phyloP scores from a whole-genome alignment of 1,140 invertebrate species.

The Trachelipus rathkii region DNA sequence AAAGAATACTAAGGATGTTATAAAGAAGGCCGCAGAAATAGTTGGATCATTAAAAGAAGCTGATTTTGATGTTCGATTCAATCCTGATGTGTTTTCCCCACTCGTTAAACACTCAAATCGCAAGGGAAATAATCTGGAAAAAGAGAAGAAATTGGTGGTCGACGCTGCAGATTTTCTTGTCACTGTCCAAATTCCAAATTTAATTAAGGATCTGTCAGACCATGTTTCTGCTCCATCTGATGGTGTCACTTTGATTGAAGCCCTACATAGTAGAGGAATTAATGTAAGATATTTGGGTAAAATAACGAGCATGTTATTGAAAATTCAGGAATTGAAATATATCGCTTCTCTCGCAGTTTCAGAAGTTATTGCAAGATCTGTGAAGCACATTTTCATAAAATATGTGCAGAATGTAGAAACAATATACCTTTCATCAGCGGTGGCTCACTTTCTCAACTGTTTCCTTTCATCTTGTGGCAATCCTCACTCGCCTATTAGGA shows the following conservation, averaged over 20 bases:
- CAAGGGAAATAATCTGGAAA: constrained; percentile 64
- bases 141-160: constrained; percentile 82
- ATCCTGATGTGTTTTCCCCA: constrained; percentile 94
- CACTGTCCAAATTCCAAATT: constrained; percentile 85
- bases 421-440: constrained; percentile 79
- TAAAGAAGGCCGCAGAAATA: constrained; percentile 77
- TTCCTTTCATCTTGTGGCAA: constrained; percentile 70
- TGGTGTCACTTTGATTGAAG: constrained; percentile 86
- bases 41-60: constrained; percentile 89
- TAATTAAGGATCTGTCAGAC: constrained; percentile 87
- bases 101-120: constrained; percentile 79
- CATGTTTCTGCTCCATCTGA: constrained; percentile 91
- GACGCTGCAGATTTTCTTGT: constrained; percentile 94
- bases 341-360: constrained; percentile 78
- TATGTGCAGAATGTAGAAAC: constrained; percentile 85
- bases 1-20: constrained; percentile 81
- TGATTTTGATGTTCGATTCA: constrained; percentile 95
- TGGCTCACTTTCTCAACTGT: constrained; percentile 94
- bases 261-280: constrained; percentile 88
- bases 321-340: constrained; percentile 78
- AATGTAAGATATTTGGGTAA: constrained; percentile 94
- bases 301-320: constrained; percentile 69
- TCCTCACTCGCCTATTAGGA: constrained; percentile 57
- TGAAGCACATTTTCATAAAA: constrained; percentile 88
- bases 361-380: constrained; percentile 79